Evolutionary conservation across 2,888 invertebrate genomes (phyloP).

Genomic region (Matsumyia berberina): DNA sequence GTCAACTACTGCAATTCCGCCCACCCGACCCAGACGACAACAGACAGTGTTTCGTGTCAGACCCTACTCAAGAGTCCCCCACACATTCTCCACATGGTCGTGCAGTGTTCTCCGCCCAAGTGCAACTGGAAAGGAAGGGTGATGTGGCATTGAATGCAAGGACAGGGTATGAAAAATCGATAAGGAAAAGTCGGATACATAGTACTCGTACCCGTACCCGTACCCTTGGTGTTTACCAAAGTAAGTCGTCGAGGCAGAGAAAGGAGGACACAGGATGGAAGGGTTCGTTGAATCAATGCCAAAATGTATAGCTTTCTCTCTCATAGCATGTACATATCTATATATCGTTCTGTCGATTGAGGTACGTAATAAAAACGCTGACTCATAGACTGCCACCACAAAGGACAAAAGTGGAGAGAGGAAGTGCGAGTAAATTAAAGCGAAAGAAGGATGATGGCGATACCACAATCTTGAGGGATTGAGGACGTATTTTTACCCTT

Average conservation of each 20-base stretch:
- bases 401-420: slow-evolving; percentile 8
- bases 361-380: slow-evolving; percentile 59
- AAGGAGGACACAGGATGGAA: slow-evolving; percentile 22
- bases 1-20: slow-evolving; percentile 40
- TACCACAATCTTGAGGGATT: slow-evolving; percentile 38
- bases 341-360: slow-evolving; percentile 25
- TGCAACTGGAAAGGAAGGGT: slow-evolving; percentile 32
- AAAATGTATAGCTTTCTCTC: background rate
- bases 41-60: slow-evolving; percentile 36
- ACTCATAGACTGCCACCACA: slow-evolving; percentile 52
- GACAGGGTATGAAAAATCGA: slow-evolving; percentile 66
- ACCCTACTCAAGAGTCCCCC: slow-evolving; percentile 18
- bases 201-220: slow-evolving; percentile 21
- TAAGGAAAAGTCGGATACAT: slow-evolving; percentile 40
- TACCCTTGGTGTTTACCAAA: slow-evolving; percentile 2
- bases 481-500: slow-evolving; percentile 15
- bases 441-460: slow-evolving; percentile 24
- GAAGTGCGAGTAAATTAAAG: slow-evolving; percentile 38
- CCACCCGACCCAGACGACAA: slow-evolving; percentile 31
- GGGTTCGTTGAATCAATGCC: slow-evolving; percentile 55
- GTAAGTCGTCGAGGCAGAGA: slow-evolving; percentile 18
- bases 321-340: background rate
- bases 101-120: slow-evolving; percentile 40
- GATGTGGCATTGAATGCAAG: slow-evolving; percentile 70
- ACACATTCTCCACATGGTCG: slow-evolving; percentile 15